Evolutionary conservation across 2,797 vertebrate species (phyloP), one percentile per base, ranked within the genome.

Genomic region (Sebastes taczanowskii): DNA sequence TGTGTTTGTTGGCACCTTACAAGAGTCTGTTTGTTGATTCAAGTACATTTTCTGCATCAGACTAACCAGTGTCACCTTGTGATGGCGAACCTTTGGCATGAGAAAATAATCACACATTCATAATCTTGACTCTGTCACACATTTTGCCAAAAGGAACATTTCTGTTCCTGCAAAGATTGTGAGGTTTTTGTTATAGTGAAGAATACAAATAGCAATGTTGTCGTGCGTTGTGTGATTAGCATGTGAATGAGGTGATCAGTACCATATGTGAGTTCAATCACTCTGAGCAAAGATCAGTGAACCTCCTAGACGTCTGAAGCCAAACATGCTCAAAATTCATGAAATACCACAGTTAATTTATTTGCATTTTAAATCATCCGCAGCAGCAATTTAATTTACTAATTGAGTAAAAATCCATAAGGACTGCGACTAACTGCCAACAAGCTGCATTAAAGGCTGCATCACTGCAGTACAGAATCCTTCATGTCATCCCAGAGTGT

Each of bases 401-500:
- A 59, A 77, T 34, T 61, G 22, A 6, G 13, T 34, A 11, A 49
- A 27, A 22, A 64, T 65, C 4, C 7, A 52, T 14, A 38, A 27
- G n/a, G 20, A 38, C 7, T 18, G 22, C 35, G 62, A 56, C 5
- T 27, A 63, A 71, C 14, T 60, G 58, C 59, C 71, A 38, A 25
- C 55, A 38, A 60, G 63, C 29, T 55, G 32, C 23, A 29, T 58
- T 52, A 64, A 69, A 68, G 81, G 34, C 38, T 61, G 25, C 5
- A 59, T 80, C 22, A 22, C 46, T 80, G 78, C 66, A 55, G 34
- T n/a, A n/a, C 30, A 72, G 58, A 76, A 65, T 78, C 42, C 71
- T 82, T 63, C 6, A 66, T 84, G 70, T 74, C 79, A 71, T 74
- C 42, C 7, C 63, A 18, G 66, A 52, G 64, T 75, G 68, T 69